These are phyloP conservation scores for Salminus brasiliensis DNA, from an alignment of 2,113 vertebrate species.

Conservation along the genomic window DNA sequence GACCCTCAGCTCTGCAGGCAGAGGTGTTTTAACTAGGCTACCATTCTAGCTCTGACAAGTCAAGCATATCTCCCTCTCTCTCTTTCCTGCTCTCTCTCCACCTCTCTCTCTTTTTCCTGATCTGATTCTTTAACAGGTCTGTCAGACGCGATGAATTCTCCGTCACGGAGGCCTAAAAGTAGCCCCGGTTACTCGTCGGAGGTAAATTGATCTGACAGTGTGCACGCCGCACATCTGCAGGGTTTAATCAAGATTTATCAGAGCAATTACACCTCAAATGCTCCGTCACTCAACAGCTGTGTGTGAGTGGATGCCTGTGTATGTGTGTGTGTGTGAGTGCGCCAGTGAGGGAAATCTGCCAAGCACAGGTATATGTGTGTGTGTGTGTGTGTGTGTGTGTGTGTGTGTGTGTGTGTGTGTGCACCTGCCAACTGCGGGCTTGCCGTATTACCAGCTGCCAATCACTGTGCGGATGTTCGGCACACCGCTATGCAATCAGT, in stretches of 20 bases:
- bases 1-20: not conserved
- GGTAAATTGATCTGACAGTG: slow-evolving; percentile 57
- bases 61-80: not conserved
- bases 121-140: slow-evolving; percentile 2
- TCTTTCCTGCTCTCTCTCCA: not conserved
- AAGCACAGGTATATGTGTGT: slow-evolving; percentile 19
- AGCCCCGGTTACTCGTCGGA: slow-evolving; percentile 18
- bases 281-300: slow-evolving; percentile 50
- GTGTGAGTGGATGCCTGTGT: slow-evolving; percentile 32
- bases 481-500: not conserved
- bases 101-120: no score
- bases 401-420: not conserved
- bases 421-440: slow-evolving; percentile 11
- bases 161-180: not conserved
- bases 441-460: slow-evolving; percentile 41
- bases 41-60: not conserved
- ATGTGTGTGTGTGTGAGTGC: slow-evolving; percentile 1
- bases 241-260: slow-evolving; percentile 62
- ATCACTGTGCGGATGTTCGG: slow-evolving; percentile 9
- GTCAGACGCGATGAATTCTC: slow-evolving; percentile 9
- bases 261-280: slow-evolving; percentile 55
- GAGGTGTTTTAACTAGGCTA: not conserved
- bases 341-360: slow-evolving; percentile 1
- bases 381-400: not conserved
- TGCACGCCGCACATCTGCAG: slow-evolving; percentile 49